Evolutionary conservation across 2,113 vertebrate species (phyloP).

Genomic region (Apteryx mantelli): DNA sequence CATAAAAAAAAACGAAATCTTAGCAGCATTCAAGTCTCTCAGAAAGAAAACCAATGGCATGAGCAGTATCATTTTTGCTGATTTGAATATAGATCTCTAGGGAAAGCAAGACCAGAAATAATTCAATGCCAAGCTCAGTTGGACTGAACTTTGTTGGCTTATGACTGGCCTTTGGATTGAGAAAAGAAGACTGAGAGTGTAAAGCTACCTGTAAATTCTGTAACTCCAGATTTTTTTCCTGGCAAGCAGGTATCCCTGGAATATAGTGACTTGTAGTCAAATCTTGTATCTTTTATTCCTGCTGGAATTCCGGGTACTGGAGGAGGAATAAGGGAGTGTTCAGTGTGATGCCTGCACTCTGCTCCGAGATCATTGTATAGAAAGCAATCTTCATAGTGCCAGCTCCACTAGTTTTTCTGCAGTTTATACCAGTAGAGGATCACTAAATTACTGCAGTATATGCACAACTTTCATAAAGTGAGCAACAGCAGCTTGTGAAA

Average conservation of each 20-base stretch:
- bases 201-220: not conserved
- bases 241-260: not conserved
- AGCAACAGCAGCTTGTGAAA: not conserved
- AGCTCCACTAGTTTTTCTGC: not conserved
- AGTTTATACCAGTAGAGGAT: rapidly evolving
- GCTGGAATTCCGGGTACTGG: not conserved
- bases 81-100: not conserved
- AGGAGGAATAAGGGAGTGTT: not conserved
- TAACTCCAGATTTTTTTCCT: not conserved
- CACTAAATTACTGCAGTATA: not conserved
- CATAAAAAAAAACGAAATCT: not conserved
- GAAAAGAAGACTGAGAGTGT: not conserved
- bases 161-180: not conserved
- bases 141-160: not conserved
- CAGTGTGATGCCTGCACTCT: not conserved
- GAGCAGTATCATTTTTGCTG: not conserved
- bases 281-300: not conserved
- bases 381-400: not conserved
- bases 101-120: not conserved
- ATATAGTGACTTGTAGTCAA: not conserved
- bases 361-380: not conserved
- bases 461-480: not conserved
- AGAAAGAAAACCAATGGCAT: not conserved
- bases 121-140: not conserved
- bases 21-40: not conserved